Evolutionary conservation across 1,140 invertebrate genomes (phyloP).

Genomic region (Manduca sexta): DNA sequence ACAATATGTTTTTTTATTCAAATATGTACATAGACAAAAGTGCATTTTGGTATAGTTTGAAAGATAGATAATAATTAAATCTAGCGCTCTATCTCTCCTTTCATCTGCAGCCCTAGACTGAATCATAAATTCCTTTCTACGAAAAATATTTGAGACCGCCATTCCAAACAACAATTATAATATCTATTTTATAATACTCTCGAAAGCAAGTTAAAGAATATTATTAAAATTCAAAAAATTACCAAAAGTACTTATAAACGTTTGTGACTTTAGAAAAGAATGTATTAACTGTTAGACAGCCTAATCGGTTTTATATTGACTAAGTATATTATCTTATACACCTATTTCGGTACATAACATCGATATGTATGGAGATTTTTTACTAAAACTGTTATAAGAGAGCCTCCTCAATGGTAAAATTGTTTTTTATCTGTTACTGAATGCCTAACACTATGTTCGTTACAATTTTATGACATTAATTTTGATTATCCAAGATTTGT

Average conservation of each 20-base stretch:
- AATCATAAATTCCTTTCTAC: no score
- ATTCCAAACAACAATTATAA: no score
- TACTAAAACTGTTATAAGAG: slow-evolving; percentile 39
- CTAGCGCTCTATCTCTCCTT: no score
- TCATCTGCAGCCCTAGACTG: no score
- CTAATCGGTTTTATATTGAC: slow-evolving; percentile 61
- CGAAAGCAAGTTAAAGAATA: no score
- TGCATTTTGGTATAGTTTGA: no score
- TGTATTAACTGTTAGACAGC: slow-evolving; percentile 59
- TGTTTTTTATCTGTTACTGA: slow-evolving; percentile 2
- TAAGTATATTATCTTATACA: slow-evolving; percentile 53
- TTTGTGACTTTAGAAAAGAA: not conserved
- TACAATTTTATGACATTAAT: slow-evolving; percentile 34
- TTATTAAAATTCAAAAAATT: slow-evolving; percentile 13
- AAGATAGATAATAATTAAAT: no score
- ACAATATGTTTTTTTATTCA: no score
- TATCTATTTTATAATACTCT: no score
- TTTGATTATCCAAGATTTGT: slow-evolving; percentile 41
- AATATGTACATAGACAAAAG: no score
- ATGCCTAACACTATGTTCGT: slow-evolving; percentile 28
- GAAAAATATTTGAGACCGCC: no score
- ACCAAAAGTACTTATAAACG: slow-evolving; percentile 5
- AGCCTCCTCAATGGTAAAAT: not conserved
- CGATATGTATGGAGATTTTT: slow-evolving; percentile 68
- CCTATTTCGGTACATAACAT: slow-evolving; percentile 59